Percentiles rank a stretch among this genome's conserved stretches.
These are phyloP conservation scores for Crocallis elinguaria DNA, from an alignment of 2,888 invertebrate species.

Conservation along the genomic window DNA sequence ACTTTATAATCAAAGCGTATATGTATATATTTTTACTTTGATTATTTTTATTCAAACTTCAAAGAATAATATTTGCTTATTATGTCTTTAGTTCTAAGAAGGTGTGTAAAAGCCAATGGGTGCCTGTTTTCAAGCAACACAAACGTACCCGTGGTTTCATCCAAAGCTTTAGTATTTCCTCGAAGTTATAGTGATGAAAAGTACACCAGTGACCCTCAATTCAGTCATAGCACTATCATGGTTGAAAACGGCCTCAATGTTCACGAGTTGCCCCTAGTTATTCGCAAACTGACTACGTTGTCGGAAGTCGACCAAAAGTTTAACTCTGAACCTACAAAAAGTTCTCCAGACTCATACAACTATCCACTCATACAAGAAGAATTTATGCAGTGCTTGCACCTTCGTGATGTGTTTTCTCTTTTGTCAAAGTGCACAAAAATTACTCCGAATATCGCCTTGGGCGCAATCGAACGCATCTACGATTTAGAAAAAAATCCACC, in stretches of 20 bases:
- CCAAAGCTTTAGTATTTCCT: constrained; percentile 25
- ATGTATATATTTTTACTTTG: too few species aligned
- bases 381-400: constrained; percentile 72
- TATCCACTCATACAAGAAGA: constrained; percentile 76
- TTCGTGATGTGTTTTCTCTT: constrained; percentile 74
- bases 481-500: constrained; percentile 66
- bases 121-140: constrained; percentile 52
- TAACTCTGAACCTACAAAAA: constrained; percentile 40
- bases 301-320: constrained; percentile 57
- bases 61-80: constrained; percentile 7
- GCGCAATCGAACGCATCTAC: constrained; percentile 78
- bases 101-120: constrained; percentile 64
- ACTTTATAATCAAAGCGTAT: too few species aligned
- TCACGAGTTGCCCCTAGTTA: constrained; percentile 87
- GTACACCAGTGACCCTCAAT: constrained; percentile 58
- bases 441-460: constrained; percentile 78
- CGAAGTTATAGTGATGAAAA: constrained; percentile 66
- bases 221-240: constrained; percentile 80
- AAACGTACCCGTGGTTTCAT: constrained; percentile 38
- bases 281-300: constrained; percentile 80
- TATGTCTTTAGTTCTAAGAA: constrained; percentile 68
- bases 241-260: constrained; percentile 88
- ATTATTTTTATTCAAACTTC: too few species aligned
- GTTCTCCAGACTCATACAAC: constrained; percentile 56
- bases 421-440: constrained; percentile 79